Percentiles rank a stretch among this genome's conserved stretches.
Conservation (phyloP, 2,888 invertebrate genomes). For the Aromia moschata region DNA sequence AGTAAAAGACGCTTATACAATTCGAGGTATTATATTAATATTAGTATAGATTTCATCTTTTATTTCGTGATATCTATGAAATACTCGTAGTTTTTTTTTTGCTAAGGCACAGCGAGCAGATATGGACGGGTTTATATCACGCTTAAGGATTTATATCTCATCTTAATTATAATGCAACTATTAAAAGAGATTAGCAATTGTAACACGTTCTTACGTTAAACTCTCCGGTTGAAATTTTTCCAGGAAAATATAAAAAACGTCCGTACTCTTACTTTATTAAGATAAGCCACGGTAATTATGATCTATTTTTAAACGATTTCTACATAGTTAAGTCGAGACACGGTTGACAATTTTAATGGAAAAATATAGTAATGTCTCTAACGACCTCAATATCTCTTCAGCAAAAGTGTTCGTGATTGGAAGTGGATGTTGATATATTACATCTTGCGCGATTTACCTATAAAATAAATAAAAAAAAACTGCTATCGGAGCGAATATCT, state of each 20-base stretch:
- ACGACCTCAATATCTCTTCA: constrained; percentile 7
- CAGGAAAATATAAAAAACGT: not conserved
- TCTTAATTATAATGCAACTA: not conserved
- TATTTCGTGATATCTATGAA: not conserved
- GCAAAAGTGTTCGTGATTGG: not conserved
- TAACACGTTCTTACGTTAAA: constrained; percentile 5
- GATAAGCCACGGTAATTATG: constrained; percentile 4
- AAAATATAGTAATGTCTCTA: constrained; percentile 11
- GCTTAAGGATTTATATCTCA: not conserved
- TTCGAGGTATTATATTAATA: not conserved
- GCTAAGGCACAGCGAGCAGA: not conserved
- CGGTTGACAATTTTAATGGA: constrained; percentile 16
- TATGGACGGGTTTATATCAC: not conserved
- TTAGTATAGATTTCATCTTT: not conserved
- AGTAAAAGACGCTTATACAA: not conserved
- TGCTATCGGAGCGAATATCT: not conserved
- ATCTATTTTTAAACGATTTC: constrained; percentile 22
- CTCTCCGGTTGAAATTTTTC: constrained; percentile 4
- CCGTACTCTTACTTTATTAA: constrained; percentile 16
- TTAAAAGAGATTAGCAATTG: constrained; percentile 4
- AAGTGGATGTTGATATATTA: not conserved
- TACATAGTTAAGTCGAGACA: constrained; percentile 17
- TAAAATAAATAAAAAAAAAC: not conserved
- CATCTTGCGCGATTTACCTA: not conserved
- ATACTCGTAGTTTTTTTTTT: not conserved